Percentiles rank a stretch among this genome's conserved stretches.
phyloP scores from a whole-genome alignment of 2,888 invertebrate genomes.

The Cryptocheilus praepositus region DNA sequence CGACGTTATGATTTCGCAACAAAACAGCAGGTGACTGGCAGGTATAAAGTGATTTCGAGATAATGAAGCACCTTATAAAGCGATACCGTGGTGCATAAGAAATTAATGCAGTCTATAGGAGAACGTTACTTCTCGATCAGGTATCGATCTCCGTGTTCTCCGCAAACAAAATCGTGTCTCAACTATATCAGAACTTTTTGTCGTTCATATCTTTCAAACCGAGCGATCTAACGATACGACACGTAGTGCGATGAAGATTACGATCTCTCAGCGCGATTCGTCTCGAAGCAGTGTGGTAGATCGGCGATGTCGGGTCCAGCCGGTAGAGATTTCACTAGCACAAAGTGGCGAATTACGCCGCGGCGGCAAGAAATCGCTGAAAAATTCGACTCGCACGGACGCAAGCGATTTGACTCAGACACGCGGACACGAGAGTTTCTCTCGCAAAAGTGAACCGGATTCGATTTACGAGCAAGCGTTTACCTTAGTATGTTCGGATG shows the following conservation, averaged over 20 bases:
- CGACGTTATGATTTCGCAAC: too few relatives aligned
- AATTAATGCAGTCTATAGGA: too few relatives aligned
- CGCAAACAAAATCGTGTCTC: neutral
- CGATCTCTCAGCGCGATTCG: too few relatives aligned
- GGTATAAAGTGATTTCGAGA: too few relatives aligned
- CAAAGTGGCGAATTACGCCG: neutral
- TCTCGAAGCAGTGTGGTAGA: too few relatives aligned
- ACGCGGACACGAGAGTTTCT: constrained; percentile 28
- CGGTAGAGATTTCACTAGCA: constrained; percentile 20
- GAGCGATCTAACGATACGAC: neutral
- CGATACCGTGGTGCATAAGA: too few relatives aligned
- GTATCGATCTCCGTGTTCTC: neutral
- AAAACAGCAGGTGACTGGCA: too few relatives aligned
- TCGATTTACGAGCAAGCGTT: constrained; percentile 52
- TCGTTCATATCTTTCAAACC: neutral
- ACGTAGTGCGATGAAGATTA: too few relatives aligned
- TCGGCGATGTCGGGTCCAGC: neutral
- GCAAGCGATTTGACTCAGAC: constrained; percentile 24
- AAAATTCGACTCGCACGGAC: constrained; percentile 31
- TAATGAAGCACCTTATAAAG: too few relatives aligned
- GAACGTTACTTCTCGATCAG: neutral
- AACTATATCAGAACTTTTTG: neutral
- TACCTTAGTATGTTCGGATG: constrained; percentile 96
- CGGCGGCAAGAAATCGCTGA: neutral
- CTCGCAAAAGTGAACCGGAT: constrained; percentile 40